phyloP scores from a whole-genome alignment of 2,888 invertebrate genomes.

The Drosophila prolongata region DNA sequence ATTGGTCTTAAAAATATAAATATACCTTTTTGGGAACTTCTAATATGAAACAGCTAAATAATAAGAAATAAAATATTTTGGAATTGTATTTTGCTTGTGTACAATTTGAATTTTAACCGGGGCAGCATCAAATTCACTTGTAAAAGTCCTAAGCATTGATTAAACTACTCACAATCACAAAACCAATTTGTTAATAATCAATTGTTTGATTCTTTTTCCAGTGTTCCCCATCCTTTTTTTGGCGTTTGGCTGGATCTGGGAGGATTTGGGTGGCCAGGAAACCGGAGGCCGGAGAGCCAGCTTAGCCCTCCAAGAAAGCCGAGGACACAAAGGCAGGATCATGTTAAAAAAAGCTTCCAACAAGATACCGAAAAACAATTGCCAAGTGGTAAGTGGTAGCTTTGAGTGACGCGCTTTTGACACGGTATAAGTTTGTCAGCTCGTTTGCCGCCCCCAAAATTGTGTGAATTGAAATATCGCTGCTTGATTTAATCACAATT shows the following conservation, averaged over 20 bases:
- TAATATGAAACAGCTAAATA: too few relatives aligned
- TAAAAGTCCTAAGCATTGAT: too few relatives aligned
- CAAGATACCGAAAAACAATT: slow-evolving; percentile 13
- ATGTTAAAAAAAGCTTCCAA: slow-evolving; percentile 23
- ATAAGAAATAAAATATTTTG: too few relatives aligned
- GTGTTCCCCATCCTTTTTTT: background rate
- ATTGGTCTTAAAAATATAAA: too few relatives aligned
- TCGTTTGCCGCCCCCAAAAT: background rate
- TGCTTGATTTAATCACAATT: slow-evolving; percentile 20
- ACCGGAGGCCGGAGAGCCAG: background rate
- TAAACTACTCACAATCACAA: too few relatives aligned
- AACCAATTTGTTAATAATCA: too few relatives aligned
- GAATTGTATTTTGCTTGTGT: too few relatives aligned
- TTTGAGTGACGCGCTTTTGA: slow-evolving; percentile 22
- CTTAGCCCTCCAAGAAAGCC: slow-evolving; percentile 19
- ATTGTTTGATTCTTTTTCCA: background rate
- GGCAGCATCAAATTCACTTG: too few relatives aligned
- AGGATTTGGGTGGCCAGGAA: slow-evolving; percentile 8
- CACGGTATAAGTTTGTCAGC: slow-evolving; percentile 16
- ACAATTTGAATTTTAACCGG: too few relatives aligned
- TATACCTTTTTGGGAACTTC: too few relatives aligned
- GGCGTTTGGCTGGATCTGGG: slow-evolving; percentile 11
- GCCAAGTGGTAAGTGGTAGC: slow-evolving; percentile 28
- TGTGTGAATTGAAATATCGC: slow-evolving; percentile 15
- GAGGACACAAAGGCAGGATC: slow-evolving; percentile 28